Evolutionary conservation across 2,888 invertebrate species (phyloP).

Genomic region (Diplazon laetatorius): DNA sequence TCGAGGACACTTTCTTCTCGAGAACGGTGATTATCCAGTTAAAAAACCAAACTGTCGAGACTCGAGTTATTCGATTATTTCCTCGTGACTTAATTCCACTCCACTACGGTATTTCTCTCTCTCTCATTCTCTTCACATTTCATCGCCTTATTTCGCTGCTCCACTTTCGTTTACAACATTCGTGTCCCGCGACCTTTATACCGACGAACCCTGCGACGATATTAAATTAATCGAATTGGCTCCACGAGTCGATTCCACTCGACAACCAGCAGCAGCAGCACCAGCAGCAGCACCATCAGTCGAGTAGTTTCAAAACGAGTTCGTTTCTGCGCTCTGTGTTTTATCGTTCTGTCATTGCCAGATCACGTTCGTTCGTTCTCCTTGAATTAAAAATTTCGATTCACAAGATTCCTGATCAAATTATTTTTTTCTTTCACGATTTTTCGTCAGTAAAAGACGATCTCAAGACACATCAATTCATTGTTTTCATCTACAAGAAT

Average conservation of each 20-base stretch:
- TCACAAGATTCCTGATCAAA: conserved; percentile 61
- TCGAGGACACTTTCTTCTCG: conserved; percentile 66
- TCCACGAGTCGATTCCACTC: conserved; percentile 52
- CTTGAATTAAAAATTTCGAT: conserved; percentile 56
- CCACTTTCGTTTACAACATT: conserved; percentile 2
- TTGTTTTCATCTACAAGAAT: too few species aligned
- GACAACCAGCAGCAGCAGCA: conserved; percentile 52
- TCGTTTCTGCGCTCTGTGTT: conserved; percentile 45
- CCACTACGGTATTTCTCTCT: too few species aligned
- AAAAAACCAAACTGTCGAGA: conserved; percentile 46
- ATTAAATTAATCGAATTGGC: conserved; percentile 59
- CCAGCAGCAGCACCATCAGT: conserved; percentile 57
- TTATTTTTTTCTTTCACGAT: neutral
- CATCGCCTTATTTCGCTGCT: neutral
- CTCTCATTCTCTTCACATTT: neutral
- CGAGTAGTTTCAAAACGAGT: conserved; percentile 52
- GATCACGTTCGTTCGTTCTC: conserved; percentile 39
- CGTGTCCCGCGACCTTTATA: neutral
- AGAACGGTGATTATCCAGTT: conserved; percentile 72
- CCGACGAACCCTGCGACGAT: conserved; percentile 13
- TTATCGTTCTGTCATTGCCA: conserved; percentile 33
- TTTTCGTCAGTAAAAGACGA: neutral
- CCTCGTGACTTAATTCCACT: conserved; percentile 62
- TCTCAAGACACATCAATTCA: neutral
- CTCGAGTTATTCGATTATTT: conserved; percentile 69